Evolutionary conservation across 2,797 vertebrate genomes (phyloP), one percentile per base, ranked within the genome.

Genomic region (Anas bahamensis): DNA sequence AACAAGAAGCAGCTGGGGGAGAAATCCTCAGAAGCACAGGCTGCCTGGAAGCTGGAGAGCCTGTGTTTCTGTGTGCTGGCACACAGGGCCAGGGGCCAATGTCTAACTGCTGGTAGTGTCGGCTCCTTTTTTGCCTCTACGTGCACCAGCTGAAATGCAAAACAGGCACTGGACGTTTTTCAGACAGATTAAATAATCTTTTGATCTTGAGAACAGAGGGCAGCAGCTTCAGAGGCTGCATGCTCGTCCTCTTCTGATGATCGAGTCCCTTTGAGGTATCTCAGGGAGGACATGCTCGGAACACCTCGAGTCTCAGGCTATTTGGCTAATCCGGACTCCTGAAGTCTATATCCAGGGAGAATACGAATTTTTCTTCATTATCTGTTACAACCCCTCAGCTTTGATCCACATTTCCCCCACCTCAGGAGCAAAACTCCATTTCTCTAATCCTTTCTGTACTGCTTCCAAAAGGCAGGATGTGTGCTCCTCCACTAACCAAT

Each of bases 111-210:
- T 41, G 14, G 73, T 68, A 86, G 24, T 21, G 29, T 55, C 0
- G 0, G 46, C 39, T 86, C 42, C 37, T 85, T 92, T 91, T 89
- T 85, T 26, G 39, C 83, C 66, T 75, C 35, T 69, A 78, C 2
- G 0, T 17, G 63, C 13, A 85, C 63, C 76, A 66, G 60, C 35
- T 88, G 44, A 93, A 92, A 94, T 46, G 42, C 48, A 85, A 91
- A 90, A 35, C 1, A 5, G 64, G 57, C 46, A 86, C 53, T 72
- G 81, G 57, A 72, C 0, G 0, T 88, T 94, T 94, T 94, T 95
- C 83, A 83, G 63, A 93, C 63, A 94, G n/a, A 92, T 53, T 91
- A 94, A 78, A 81, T 70, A 88, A 93, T 79, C 89, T 91, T 94
- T 93, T 89, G 82, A 94, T 95, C 63, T 89, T 66, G 46, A 91